Percentiles rank a stretch among this genome's conserved stretches.
Conservation (phyloP, 1,140 invertebrate genomes). For the Oryzaephilus surinamensis region DNA sequence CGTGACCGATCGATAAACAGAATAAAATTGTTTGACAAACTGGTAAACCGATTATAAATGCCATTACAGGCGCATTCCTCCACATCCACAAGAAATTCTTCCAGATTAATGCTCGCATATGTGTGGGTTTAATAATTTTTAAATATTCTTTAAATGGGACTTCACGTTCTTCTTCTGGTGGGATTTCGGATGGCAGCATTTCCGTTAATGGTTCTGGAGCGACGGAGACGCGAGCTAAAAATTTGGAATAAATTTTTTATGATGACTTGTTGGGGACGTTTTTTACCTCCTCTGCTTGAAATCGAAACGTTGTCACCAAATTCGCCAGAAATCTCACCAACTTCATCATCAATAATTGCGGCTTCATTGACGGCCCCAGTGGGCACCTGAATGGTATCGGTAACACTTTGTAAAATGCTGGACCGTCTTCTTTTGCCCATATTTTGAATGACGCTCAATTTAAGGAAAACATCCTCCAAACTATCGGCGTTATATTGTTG, state of each 20-base stretch:
- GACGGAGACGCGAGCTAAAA: constrained; percentile 28
- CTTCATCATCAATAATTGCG: constrained; percentile 49
- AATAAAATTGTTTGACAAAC: constrained; percentile 92
- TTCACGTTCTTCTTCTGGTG: constrained; percentile 45
- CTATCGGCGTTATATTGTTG: constrained; percentile 65
- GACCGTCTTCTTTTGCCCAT: constrained; percentile 64
- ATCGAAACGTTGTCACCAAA: constrained; percentile 75
- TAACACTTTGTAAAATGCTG: constrained; percentile 63
- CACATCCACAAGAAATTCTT: constrained; percentile 91
- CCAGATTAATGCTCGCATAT: constrained; percentile 75
- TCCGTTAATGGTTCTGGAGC: constrained; percentile 21
- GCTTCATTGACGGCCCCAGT: constrained; percentile 41
- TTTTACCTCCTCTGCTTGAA: constrained; percentile 52
- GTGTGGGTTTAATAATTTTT: constrained; percentile 53
- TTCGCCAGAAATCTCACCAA: constrained; percentile 70
- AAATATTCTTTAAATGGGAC: constrained; percentile 45
- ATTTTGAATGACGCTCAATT: constrained; percentile 75
- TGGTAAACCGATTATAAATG: constrained; percentile 86
- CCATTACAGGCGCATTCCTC: constrained; percentile 80
- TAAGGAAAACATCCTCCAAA: constrained; percentile 87
- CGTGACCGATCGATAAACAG: constrained; percentile 85
- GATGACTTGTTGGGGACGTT: too few relatives aligned
- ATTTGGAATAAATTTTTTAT: too few relatives aligned
- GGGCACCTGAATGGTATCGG: constrained; percentile 51
- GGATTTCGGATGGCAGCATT: constrained; percentile 39